Conservation (phyloP, 2,888 invertebrate genomes). For the Clusia tigrina region DNA sequence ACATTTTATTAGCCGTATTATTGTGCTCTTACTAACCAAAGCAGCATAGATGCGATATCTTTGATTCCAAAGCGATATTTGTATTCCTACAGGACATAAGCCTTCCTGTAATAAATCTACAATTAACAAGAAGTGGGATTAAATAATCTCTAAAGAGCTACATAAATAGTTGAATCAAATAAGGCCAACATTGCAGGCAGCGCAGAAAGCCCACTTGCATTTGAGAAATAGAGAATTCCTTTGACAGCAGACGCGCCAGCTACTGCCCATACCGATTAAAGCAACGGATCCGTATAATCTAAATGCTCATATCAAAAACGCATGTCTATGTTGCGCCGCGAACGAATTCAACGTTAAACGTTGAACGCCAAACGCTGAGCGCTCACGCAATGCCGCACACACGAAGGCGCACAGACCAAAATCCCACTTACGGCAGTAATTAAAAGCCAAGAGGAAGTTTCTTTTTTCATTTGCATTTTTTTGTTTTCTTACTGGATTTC, state of each 20-base stretch:
- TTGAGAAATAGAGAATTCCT: too few species aligned
- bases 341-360: slow-evolving; percentile 34
- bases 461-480: slow-evolving; percentile 1
- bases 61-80: too few species aligned
- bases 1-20: too few species aligned
- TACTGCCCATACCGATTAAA: slow-evolving; percentile 37
- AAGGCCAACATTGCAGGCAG: too few species aligned
- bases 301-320: slow-evolving; percentile 51
- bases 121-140: too few species aligned
- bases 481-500: not conserved
- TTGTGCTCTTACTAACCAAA: too few species aligned
- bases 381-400: slow-evolving; percentile 37
- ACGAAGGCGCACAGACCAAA: slow-evolving; percentile 19
- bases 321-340: slow-evolving; percentile 42
- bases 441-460: slow-evolving; percentile 22
- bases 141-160: too few species aligned
- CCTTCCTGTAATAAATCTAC: too few species aligned
- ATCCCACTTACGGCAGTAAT: not conserved
- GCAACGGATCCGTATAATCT: slow-evolving; percentile 41
- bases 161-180: too few species aligned
- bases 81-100: too few species aligned
- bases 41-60: too few species aligned
- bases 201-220: too few species aligned
- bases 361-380: slow-evolving; percentile 38
- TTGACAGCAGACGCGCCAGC: slow-evolving; percentile 1